Evolutionary conservation across 2,113 vertebrate genomes (phyloP).

Genomic region (Entosphenus tridentatus): DNA sequence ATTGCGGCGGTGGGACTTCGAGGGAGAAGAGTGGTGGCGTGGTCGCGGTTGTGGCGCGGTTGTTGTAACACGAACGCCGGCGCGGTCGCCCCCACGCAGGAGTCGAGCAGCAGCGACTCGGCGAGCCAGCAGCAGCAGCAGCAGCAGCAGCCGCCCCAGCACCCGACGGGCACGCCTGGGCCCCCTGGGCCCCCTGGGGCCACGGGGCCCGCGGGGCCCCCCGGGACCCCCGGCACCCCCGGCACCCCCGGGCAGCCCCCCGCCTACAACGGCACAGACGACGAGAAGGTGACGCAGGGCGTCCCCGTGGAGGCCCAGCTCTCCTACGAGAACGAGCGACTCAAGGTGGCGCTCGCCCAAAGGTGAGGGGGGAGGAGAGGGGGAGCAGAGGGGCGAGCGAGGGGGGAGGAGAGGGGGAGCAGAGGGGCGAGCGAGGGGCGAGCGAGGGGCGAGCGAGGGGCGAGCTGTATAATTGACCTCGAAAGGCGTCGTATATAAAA

Average conservation of each 20-base stretch:
- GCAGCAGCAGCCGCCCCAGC: conserved; percentile 20
- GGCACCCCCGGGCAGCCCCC: conserved; percentile 46
- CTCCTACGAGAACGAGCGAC: conserved; percentile 51
- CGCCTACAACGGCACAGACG: conserved; percentile 62
- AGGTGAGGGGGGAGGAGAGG: conserved; percentile 28
- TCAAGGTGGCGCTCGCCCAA: conserved; percentile 91
- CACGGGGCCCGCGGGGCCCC: conserved; percentile 52
- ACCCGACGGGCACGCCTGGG: conserved; percentile 20
- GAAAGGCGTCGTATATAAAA: not conserved
- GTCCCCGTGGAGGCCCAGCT: conserved; percentile 70
- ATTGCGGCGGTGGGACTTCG: too few relatives aligned
- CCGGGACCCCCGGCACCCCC: conserved; percentile 33
- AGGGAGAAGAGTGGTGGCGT: too few relatives aligned
- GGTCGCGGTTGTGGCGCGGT: too few relatives aligned
- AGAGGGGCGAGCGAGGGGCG: too few relatives aligned
- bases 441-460: conserved; percentile 19
- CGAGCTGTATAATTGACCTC: conserved; percentile 3
- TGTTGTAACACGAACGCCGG: not conserved
- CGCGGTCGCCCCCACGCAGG: conserved; percentile 16
- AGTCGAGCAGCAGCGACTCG: conserved; percentile 19
- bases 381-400: conserved; percentile 18
- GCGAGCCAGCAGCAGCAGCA: conserved; percentile 23
- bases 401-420: conserved; percentile 14
- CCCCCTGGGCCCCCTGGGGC: conserved; percentile 8
- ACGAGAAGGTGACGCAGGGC: conserved; percentile 76